Evolutionary conservation across 2,113 vertebrate species (phyloP).

Genomic region (Crypturellus undulatus): DNA sequence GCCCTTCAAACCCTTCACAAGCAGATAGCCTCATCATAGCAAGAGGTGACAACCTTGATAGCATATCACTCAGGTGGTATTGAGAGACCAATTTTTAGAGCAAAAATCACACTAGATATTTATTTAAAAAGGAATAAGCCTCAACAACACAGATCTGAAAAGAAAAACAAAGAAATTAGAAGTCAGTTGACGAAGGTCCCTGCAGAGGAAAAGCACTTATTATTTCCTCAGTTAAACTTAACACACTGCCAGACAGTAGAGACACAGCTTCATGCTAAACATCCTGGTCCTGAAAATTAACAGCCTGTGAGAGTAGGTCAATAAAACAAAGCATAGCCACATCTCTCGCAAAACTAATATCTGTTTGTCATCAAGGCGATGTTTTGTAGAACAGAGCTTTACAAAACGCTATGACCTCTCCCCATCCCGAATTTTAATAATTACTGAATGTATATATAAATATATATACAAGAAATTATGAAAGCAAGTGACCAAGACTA

Average conservation of each 20-base stretch:
- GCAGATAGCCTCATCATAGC: not conserved
- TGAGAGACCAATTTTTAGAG: not conserved
- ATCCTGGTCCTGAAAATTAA: not conserved
- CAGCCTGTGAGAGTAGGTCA: not conserved
- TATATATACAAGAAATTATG: not conserved
- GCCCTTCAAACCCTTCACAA: not conserved
- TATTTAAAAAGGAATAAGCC: not conserved
- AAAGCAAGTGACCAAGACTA: not conserved
- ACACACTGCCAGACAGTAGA: accelerated
- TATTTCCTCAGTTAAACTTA: not conserved
- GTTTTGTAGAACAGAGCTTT: not conserved
- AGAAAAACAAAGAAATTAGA: not conserved
- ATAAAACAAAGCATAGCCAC: not conserved
- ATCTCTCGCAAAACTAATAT: not conserved
- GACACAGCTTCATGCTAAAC: not conserved
- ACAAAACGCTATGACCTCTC: not conserved
- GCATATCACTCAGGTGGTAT: not conserved
- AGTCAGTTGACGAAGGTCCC: not conserved
- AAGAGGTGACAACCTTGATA: not conserved
- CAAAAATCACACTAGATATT: not conserved
- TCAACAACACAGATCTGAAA: not conserved
- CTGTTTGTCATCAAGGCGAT: not conserved
- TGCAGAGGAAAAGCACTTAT: not conserved
- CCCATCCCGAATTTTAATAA: not conserved
- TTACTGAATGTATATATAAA: not conserved